A percentile compares a stretch with the other conserved stretches of the same genome.
These are phyloP conservation scores for Cervus canadensis DNA, from an alignment of 2,113 vertebrate species.

Conservation along the genomic window DNA sequence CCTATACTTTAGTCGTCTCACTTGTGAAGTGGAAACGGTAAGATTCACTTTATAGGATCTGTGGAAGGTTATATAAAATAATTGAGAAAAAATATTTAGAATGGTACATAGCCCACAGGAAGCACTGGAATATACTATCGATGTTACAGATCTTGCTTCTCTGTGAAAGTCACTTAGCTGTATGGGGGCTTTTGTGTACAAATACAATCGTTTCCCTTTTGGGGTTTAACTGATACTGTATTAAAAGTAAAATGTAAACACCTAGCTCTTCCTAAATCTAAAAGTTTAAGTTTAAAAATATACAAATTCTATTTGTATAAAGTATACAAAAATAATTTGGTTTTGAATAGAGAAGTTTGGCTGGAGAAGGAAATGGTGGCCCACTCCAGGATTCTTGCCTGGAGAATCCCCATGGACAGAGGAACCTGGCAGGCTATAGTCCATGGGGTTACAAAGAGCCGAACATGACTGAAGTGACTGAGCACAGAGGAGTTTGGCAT, in stretches of 20 bases:
- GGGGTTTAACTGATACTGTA: not conserved
- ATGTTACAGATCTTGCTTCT: not conserved
- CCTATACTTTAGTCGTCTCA: not conserved
- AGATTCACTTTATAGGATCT: not conserved
- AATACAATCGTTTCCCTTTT: not conserved
- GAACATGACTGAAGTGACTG: rapidly evolving
- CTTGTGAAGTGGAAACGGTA: not conserved
- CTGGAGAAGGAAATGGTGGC: not conserved
- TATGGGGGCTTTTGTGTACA: not conserved
- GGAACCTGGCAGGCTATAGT: not conserved
- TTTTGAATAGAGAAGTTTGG: not conserved
- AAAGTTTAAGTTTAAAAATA: not conserved
- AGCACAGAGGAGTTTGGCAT: not conserved
- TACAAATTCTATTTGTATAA: not conserved
- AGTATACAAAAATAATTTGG: not conserved
- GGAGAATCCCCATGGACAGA: not conserved
- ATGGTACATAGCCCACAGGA: not conserved
- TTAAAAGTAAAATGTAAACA: not conserved
- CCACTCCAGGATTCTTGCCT: not conserved
- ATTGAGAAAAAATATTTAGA: not conserved
- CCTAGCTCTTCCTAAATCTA: not conserved
- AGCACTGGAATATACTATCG: not conserved
- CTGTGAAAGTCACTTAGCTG: not conserved
- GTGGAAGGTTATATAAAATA: not conserved
- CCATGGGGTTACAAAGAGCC: not conserved